Base-by-base conservation (phyloP, 37 sponge, comb jelly and placozoan genomes). In the Petrosia ficiformis region DNA sequence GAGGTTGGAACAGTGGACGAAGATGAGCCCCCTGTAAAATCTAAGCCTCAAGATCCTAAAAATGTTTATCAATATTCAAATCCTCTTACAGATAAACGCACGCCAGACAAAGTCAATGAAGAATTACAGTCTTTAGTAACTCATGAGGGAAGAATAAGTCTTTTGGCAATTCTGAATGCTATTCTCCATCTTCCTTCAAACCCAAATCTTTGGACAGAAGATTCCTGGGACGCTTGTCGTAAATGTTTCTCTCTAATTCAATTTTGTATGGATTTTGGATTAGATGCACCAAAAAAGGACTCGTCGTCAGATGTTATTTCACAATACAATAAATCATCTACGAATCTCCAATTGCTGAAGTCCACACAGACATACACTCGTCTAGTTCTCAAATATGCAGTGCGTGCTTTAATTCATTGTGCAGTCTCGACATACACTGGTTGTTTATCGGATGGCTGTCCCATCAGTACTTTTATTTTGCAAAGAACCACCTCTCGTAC, bases 201-300 rank as follows among this genome's bases (percentile, higher is more conserved):
- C 0, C 60, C 54, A 30, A 57, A 38, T 1, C 26, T 85, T 14
- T 85, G 86, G 86, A 78, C 59, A 22, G 68, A 67, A 14, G 31
- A 66, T 32, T 22, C 79, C 0, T 60, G 86, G 24, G 31, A 73
- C 29, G 39, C 79, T 0, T 60, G 86, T 36, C 57, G 52, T 42
- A 85, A 85, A 59, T 78, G 79, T 39, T 85, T 85, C 70, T 56
- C 71, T 19, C 65, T 89, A 6, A 79, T 89, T 34, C 84, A 84
- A 81, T 60, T 68, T 28, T 89, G 90, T 70, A 65, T 89, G 72
- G 77, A 89, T 42, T 60, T 84, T 63, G 84, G 84, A 3, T 39
- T 83, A 26, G 65, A 64, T 0, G n/a, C 33, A 24, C 24, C 40
- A 16, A 36, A 33, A 38, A 19, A 34, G 24, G 77, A 76, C 34